These are phyloP conservation scores for Balanococcus diminutus DNA, from an alignment of 2,888 invertebrate genomes.

Conservation along the genomic window DNA sequence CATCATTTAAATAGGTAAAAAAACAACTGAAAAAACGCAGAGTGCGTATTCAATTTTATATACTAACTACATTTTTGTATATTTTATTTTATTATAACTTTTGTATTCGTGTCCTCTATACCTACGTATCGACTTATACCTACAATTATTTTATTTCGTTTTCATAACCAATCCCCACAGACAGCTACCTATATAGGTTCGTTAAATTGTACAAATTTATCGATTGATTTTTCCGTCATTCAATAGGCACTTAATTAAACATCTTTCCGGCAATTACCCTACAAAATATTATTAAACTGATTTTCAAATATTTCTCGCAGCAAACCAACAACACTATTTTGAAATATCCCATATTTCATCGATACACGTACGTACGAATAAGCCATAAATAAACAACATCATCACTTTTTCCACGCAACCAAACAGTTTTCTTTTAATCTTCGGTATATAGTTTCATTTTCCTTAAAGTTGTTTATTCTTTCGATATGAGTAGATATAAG, in stretches of 20 bases:
- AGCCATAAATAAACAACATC: slow-evolving; percentile 6
- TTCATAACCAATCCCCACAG: background rate
- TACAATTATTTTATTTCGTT: background rate
- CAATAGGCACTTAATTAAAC: background rate
- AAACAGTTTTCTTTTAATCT: background rate
- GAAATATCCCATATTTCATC: background rate
- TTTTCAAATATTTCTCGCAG: background rate
- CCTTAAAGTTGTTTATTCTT: background rate
- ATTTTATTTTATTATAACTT: background rate
- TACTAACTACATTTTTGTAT: background rate
- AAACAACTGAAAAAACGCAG: background rate
- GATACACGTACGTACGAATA: background rate
- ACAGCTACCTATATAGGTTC: background rate
- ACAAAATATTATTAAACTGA: background rate
- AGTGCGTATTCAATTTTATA: background rate
- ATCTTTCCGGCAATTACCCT: background rate
- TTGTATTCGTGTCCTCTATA: background rate
- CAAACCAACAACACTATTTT: background rate
- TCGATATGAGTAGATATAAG: background rate
- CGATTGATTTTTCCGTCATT: background rate
- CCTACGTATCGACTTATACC: background rate
- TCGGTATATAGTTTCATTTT: background rate
- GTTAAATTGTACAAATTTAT: background rate
- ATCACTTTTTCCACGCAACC: background rate
- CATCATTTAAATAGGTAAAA: background rate